Evolutionary conservation across 2,888 invertebrate genomes (phyloP).

Genomic region (Tricholauxania praeusta): DNA sequence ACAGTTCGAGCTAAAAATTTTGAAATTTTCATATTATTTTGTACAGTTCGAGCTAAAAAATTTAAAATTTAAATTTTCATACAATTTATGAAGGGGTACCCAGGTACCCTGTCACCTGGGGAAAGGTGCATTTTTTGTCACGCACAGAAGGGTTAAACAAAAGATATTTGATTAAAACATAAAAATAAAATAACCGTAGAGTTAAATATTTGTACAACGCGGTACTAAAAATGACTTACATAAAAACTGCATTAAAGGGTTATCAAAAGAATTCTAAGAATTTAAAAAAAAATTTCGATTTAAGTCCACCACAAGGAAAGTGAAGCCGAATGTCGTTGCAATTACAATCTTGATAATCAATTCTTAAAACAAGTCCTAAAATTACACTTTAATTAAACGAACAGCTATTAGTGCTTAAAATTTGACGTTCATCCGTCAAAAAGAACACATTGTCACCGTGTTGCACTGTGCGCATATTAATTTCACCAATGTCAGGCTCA

Average conservation of each 20-base stretch:
- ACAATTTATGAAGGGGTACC: too few relatives aligned
- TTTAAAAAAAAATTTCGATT: neutral
- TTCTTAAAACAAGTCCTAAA: slow-evolving; percentile 55
- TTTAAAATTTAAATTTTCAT: too few relatives aligned
- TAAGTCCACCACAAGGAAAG: slow-evolving; percentile 23
- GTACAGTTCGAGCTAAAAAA: too few relatives aligned
- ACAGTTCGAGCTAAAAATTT: too few relatives aligned
- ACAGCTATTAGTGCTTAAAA: slow-evolving; percentile 60
- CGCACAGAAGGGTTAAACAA: too few relatives aligned
- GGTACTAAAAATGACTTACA: neutral
- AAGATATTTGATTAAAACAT: slow-evolving; percentile 29
- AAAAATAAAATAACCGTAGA: slow-evolving; percentile 12
- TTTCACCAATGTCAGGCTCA: slow-evolving; percentile 15
- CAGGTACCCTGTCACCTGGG: too few relatives aligned
- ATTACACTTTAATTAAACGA: slow-evolving; percentile 66
- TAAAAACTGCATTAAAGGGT: slow-evolving; percentile 33
- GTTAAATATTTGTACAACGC: neutral
- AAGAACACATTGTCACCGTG: slow-evolving; percentile 48
- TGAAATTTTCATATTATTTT: too few relatives aligned
- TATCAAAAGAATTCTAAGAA: slow-evolving; percentile 21
- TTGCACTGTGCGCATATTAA: slow-evolving; percentile 43
- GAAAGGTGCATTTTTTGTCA: too few relatives aligned
- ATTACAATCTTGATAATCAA: slow-evolving; percentile 46
- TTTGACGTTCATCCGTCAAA: slow-evolving; percentile 56
- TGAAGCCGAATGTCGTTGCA: slow-evolving; percentile 36